Percentiles rank a stretch among this genome's conserved stretches.
Conservation (phyloP, 1,140 invertebrate genomes). For the Oedothorax gibbosus region DNA sequence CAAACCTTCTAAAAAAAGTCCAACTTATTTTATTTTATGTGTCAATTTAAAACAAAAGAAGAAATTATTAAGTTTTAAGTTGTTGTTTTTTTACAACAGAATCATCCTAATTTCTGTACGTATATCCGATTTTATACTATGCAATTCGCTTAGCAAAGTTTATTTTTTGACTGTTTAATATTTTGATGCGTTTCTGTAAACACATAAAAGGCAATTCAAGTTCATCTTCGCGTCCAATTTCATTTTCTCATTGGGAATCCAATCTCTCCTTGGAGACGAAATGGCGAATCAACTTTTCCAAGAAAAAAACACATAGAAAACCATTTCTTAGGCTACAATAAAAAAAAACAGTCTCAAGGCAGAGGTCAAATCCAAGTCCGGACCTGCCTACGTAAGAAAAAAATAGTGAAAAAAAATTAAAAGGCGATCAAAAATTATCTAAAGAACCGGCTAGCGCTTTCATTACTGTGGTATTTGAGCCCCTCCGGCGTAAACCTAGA, state of each 20-base stretch:
- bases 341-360: slow-evolving; percentile 10
- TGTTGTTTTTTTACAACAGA: too few relatives aligned
- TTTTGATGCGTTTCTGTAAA: too few relatives aligned
- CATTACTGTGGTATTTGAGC: slow-evolving; percentile 51
- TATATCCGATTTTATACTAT: too few relatives aligned
- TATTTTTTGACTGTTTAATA: too few relatives aligned
- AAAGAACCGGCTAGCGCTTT: slow-evolving; percentile 42
- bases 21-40: too few relatives aligned
- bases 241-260: background rate
- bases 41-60: too few relatives aligned
- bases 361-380: slow-evolving; percentile 43
- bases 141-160: too few relatives aligned
- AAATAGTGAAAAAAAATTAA: slow-evolving; percentile 35
- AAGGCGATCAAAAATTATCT: slow-evolving; percentile 34
- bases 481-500: background rate
- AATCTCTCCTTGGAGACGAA: background rate
- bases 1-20: too few relatives aligned
- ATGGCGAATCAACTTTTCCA: slow-evolving; percentile 19
- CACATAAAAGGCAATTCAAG: background rate
- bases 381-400: slow-evolving; percentile 12
- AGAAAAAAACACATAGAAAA: background rate
- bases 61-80: too few relatives aligned
- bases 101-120: too few relatives aligned
- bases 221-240: background rate
- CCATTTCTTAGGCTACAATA: background rate